Percentiles rank a stretch among this genome's conserved stretches.
Evolutionary conservation across 2,113 vertebrate genomes (phyloP).

Genomic region (Diadophis punctatus): DNA sequence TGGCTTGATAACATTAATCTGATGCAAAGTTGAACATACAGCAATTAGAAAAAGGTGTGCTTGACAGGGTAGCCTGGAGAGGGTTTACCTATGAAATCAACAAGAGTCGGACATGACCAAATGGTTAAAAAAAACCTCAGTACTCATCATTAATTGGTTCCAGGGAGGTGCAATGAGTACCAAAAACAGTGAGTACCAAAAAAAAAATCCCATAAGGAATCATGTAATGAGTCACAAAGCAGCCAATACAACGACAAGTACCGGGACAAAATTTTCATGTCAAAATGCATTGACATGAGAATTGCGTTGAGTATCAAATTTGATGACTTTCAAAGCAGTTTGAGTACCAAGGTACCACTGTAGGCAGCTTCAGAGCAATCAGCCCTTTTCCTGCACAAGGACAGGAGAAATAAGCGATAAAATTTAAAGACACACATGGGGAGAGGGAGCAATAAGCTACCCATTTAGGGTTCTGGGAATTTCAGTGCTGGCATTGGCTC

Average conservation of each 20-base stretch:
- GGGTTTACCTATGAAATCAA: background rate
- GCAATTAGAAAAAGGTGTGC: background rate
- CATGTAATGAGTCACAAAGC: background rate
- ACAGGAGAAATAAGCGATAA: background rate
- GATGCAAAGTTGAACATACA: background rate
- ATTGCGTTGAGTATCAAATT: background rate
- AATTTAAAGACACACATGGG: background rate
- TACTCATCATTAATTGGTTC: background rate
- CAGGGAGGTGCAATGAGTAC: background rate
- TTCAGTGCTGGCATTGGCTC: background rate
- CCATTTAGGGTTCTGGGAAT: background rate
- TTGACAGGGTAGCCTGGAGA: background rate
- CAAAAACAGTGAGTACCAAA: background rate
- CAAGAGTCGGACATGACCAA: background rate
- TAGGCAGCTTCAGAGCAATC: background rate
- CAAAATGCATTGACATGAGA: background rate
- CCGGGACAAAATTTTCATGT: background rate
- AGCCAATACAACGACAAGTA: accelerated
- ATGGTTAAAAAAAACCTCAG: background rate
- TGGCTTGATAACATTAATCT: background rate
- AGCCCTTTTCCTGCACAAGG: background rate
- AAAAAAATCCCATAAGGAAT: background rate
- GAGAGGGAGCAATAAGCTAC: background rate
- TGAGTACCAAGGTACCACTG: background rate
- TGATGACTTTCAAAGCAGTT: background rate